Percentiles rank a stretch among this genome's conserved stretches.
Conservation (phyloP, 2,797 vertebrate genomes). For the Tadarida brasiliensis region DNA sequence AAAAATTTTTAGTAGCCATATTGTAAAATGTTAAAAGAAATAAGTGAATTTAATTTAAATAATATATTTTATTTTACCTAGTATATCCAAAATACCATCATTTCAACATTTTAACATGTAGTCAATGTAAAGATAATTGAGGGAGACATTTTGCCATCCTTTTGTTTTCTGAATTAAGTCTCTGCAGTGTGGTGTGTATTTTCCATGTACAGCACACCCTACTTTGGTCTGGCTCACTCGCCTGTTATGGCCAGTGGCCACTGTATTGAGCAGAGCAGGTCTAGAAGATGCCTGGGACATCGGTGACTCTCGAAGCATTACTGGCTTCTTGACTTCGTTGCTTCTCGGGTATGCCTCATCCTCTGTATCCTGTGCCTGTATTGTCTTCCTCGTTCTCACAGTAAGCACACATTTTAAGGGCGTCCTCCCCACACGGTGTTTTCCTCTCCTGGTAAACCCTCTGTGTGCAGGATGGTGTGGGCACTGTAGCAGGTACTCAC, state of each 20-base stretch:
- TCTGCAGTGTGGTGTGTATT: neutral
- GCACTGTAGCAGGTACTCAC: neutral
- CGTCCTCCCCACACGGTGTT: neutral
- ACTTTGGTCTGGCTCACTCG: neutral
- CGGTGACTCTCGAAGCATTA: neutral
- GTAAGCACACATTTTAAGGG: neutral
- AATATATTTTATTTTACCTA: neutral
- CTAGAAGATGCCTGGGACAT: neutral
- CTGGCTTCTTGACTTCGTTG: neutral
- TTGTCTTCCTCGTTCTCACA: neutral
- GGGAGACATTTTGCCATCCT: neutral
- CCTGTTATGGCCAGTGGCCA: neutral
- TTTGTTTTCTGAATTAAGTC: neutral
- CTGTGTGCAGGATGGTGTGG: neutral
- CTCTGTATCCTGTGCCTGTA: neutral
- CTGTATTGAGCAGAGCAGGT: neutral
- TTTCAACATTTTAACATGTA: constrained; percentile 4
- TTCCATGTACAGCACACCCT: neutral
- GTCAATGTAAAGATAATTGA: neutral
- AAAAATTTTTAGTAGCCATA: neutral
- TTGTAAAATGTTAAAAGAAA: neutral
- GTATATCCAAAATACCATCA: neutral
- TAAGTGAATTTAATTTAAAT: neutral
- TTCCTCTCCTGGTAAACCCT: constrained; percentile 8
- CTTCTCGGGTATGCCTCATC: neutral